phyloP scores from a whole-genome alignment of 92 coral and sea anemone genomes.

The Epizoanthus rinbou region DNA sequence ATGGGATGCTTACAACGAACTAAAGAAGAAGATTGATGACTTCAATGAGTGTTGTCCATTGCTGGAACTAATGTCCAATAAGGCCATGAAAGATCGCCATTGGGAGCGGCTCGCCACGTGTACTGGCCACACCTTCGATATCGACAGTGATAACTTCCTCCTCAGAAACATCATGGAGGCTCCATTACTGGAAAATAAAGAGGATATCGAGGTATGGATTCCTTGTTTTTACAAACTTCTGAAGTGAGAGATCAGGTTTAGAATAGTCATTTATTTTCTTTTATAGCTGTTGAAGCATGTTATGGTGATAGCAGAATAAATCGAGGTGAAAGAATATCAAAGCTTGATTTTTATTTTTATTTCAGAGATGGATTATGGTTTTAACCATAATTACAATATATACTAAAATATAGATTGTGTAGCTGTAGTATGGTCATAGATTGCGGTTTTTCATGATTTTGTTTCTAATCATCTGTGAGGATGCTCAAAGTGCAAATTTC shows the following conservation, averaged over 20 bases:
- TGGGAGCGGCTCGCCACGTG: conserved; percentile 85
- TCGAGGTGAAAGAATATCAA: too few species aligned
- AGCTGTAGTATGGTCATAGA: too few species aligned
- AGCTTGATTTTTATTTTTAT: too few species aligned
- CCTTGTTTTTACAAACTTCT: not conserved
- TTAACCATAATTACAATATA: too few species aligned
- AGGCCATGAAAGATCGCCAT: conserved; percentile 91
- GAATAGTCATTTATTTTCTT: not conserved
- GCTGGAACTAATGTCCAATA: conserved; percentile 86
- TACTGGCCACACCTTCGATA: conserved; percentile 84
- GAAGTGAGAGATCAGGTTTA: not conserved
- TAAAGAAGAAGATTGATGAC: conserved; percentile 86
- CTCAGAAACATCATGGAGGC: conserved; percentile 94
- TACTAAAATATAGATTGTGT: too few species aligned
- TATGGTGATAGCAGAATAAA: too few species aligned
- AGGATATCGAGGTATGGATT: conserved; percentile 86
- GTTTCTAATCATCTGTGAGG: too few species aligned
- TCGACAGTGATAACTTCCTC: conserved; percentile 82
- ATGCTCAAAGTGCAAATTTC: too few species aligned
- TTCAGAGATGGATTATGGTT: too few species aligned
- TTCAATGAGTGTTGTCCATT: conserved; percentile 90
- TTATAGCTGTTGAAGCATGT: too few species aligned
- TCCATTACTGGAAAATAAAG: conserved; percentile 77
- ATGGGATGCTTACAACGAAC: conserved; percentile 88
- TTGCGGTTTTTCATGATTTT: too few species aligned